These are phyloP conservation scores for Diarsia rubi DNA, from an alignment of 2,888 invertebrate species.

Conservation along the genomic window DNA sequence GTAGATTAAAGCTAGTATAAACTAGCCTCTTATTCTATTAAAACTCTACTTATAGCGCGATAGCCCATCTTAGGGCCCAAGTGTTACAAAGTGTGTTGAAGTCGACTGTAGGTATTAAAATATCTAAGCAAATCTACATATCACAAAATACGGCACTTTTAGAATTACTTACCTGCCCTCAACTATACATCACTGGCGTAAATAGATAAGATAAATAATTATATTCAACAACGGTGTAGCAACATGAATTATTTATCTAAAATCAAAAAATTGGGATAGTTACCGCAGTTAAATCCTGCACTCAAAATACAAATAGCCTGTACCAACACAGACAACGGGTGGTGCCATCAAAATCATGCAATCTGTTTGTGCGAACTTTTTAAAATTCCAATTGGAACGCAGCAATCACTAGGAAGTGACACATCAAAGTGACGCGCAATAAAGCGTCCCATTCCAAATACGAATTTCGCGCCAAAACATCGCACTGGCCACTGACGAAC, in stretches of 20 bases:
- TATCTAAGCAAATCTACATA: not conserved
- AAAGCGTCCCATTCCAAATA: conserved; percentile 73
- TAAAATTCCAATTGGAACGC: conserved; percentile 75
- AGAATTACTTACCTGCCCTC: not conserved
- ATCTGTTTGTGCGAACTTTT: conserved; percentile 80
- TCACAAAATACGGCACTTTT: no score
- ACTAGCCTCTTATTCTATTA: not conserved
- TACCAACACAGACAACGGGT: conserved; percentile 54
- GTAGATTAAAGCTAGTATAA: not conserved
- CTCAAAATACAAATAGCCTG: conserved; percentile 41
- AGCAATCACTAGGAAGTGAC: conserved; percentile 76
- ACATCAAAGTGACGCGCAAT: conserved; percentile 80
- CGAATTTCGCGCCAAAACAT: conserved; percentile 70
- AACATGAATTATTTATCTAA: conserved; percentile 14
- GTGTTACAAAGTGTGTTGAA: not conserved
- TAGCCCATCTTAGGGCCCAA: not conserved
- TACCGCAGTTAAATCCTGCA: conserved; percentile 21
- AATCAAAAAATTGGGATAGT: conserved; percentile 7
- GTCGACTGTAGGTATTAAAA: not conserved
- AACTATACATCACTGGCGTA: not conserved
- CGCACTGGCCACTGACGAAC: conserved; percentile 52
- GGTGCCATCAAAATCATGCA: conserved; percentile 70
- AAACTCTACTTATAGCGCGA: no score
- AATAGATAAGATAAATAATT: not conserved
- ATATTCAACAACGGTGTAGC: not conserved